Base-by-base conservation (phyloP, 2,113 vertebrate genomes). In the Apus apus region DNA sequence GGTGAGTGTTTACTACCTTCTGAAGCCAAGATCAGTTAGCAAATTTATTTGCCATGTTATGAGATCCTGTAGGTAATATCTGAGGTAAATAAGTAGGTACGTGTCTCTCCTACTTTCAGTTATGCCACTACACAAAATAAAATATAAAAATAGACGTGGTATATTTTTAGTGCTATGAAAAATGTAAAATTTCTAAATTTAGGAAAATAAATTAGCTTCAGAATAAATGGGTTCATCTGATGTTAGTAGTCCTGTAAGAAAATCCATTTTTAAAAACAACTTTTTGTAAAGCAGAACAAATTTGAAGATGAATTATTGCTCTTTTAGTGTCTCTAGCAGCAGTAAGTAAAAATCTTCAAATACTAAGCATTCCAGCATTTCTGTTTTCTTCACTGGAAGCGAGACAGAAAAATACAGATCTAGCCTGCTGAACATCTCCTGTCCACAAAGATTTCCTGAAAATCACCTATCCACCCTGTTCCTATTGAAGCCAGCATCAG, bases 71-170 rank as follows among this genome's bases (percentile, higher is more conserved):
- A 48, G 13, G 19, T 62, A 54, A 83, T n/a, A 48, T 22, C 13
- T 11, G 23, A 29, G 5, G 15, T 46, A 22, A 58, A 9, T 27
- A 89, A 60, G 4, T 2, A 32, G 45, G 3, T 16, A 46, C 0
- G 0, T 17, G 9, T 25, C 26, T 34, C 22, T 56, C 15, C 21
- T 57, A 9, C 11, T 78, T 72, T 67, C 15, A 83, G 11, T 86
- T 72, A 80, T 15, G 19, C 9, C 32, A 54, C 10, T 66, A 21
- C 6, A 56, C 3, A 20, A 1, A 45, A 30, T 4, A 53, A 11
- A 45, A 66, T 57, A 30, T 36, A 74, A 57, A 62, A 67, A 20
- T 30, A 67, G 7, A 46, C n/a, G 5, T 45, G 8, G 8, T 23
- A 5, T 50, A 14, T 21, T 76, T 83, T 56, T 32, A 75, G 23